A percentile compares a stretch with the other conserved stretches of the same genome.
Conservation (phyloP, 2,888 invertebrate species). For the Hydrotaea diabolus region DNA sequence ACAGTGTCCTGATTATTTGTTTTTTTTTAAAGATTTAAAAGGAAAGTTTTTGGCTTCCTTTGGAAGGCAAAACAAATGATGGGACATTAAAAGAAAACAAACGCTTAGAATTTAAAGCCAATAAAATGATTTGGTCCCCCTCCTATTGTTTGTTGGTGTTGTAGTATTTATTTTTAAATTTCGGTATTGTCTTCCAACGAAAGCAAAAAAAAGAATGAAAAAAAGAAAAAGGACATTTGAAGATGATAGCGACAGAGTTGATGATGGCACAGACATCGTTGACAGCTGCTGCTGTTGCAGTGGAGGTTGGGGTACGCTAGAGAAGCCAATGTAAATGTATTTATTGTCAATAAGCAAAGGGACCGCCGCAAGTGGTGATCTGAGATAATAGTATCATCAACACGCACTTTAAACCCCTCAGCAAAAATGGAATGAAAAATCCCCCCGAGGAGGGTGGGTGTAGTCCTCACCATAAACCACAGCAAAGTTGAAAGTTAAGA, state of each 20-base stretch:
- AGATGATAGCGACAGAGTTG: conserved; percentile 44
- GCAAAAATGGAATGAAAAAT: conserved; percentile 51
- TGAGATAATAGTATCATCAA: conserved; percentile 80
- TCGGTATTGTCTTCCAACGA: conserved; percentile 12
- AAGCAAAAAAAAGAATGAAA: neutral
- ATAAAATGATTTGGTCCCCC: conserved; percentile 77
- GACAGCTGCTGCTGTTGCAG: conserved; percentile 68
- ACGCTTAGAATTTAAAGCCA: conserved; percentile 77
- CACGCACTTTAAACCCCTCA: conserved; percentile 68
- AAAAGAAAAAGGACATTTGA: conserved; percentile 46
- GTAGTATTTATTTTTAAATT: conserved; percentile 42
- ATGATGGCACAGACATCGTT: conserved; percentile 61
- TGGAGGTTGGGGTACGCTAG: neutral
- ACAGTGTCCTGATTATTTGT: conserved; percentile 62
- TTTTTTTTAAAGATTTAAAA: conserved; percentile 33
- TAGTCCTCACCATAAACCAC: conserved; percentile 28
- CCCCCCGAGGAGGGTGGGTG: conserved; percentile 44
- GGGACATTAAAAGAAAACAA: conserved; percentile 63
- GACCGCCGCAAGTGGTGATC: conserved; percentile 73
- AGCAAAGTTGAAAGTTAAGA: conserved; percentile 62
- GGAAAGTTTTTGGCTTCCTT: conserved; percentile 38
- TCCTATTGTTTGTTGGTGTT: conserved; percentile 49
- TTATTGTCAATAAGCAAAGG: conserved; percentile 62
- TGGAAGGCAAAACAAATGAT: conserved; percentile 27
- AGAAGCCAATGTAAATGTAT: conserved; percentile 54